Evolutionary conservation across 2,113 vertebrate species (phyloP).

Genomic region (Otis tarda): DNA sequence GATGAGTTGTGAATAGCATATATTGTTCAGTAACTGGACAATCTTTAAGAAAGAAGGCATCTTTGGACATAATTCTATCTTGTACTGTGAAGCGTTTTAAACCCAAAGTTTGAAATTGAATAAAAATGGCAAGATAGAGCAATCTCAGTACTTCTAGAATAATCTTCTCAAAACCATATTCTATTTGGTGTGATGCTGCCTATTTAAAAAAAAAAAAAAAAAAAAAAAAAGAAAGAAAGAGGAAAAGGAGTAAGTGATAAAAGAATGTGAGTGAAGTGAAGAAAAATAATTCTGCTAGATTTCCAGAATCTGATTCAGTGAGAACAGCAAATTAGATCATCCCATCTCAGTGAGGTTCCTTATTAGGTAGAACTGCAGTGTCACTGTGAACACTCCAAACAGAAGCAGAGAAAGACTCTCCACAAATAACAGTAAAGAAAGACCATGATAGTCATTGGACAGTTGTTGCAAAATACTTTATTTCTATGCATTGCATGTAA

Average conservation of each 20-base stretch:
- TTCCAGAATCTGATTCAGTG: constrained; percentile 14
- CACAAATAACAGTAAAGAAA: background rate
- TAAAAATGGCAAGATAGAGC: constrained; percentile 43
- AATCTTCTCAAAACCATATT: constrained; percentile 23
- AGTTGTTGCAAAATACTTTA: background rate
- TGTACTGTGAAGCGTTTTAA: constrained; percentile 11
- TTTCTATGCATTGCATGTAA: background rate
- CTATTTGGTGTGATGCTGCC: background rate
- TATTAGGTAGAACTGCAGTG: background rate
- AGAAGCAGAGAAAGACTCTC: background rate
- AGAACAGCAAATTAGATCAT: constrained; percentile 20
- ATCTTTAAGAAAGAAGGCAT: background rate
- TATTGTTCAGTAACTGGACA: background rate
- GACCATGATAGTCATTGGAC: background rate
- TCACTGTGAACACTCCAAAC: background rate
- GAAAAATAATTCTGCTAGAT: constrained; percentile 21
- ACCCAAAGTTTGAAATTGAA: constrained; percentile 33
- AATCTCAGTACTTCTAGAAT: constrained; percentile 34
- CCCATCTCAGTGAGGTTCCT: background rate
- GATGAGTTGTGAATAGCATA: background rate
- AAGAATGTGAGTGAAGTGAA: background rate
- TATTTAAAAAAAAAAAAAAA: background rate
- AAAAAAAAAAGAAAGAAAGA: background rate
- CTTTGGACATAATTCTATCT: constrained; percentile 37
- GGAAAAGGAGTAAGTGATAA: background rate